phyloP scores from a whole-genome alignment of 2,797 vertebrate genomes.

The Phoxinus dragarum region DNA sequence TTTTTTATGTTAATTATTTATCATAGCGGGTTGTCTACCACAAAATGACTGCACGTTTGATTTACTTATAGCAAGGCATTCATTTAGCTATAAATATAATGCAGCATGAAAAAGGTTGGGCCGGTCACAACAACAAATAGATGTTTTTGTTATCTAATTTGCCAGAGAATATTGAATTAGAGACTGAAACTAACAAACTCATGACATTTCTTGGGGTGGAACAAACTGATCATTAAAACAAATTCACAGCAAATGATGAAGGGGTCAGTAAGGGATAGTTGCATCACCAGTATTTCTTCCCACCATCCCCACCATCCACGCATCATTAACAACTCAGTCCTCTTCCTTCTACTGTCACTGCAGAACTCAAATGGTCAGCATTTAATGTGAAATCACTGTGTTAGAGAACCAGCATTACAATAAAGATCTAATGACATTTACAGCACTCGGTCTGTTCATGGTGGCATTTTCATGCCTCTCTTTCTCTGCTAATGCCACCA shows the following conservation, averaged over 20 bases:
- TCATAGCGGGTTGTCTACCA: neutral
- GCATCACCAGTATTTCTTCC: slow-evolving; percentile 32
- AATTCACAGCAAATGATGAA: slow-evolving; percentile 33
- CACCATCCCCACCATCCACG: slow-evolving; percentile 58
- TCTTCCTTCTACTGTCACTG: neutral
- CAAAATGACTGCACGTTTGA: neutral
- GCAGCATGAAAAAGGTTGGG: neutral
- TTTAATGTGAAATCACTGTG: slow-evolving; percentile 9
- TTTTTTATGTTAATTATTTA: slow-evolving; percentile 3
- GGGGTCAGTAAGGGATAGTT: slow-evolving; percentile 43
- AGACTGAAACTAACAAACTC: slow-evolving; percentile 6
- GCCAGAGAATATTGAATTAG: slow-evolving; percentile 30
- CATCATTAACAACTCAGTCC: slow-evolving; percentile 69
- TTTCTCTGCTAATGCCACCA: slow-evolving; percentile 76
- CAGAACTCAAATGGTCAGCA: slow-evolving; percentile 18
- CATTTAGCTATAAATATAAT: neutral
- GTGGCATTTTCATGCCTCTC: slow-evolving; percentile 80
- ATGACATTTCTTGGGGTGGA: slow-evolving; percentile 31
- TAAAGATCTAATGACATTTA: slow-evolving; percentile 76
- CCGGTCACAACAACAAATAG: neutral
- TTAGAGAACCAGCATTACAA: slow-evolving; percentile 11
- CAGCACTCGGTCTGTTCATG: slow-evolving; percentile 76
- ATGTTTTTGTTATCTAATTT: neutral
- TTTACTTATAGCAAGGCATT: neutral
- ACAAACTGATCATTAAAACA: slow-evolving; percentile 12